phyloP scores from a whole-genome alignment of 2,888 invertebrate genomes.

The Cosmopolites sordidus region DNA sequence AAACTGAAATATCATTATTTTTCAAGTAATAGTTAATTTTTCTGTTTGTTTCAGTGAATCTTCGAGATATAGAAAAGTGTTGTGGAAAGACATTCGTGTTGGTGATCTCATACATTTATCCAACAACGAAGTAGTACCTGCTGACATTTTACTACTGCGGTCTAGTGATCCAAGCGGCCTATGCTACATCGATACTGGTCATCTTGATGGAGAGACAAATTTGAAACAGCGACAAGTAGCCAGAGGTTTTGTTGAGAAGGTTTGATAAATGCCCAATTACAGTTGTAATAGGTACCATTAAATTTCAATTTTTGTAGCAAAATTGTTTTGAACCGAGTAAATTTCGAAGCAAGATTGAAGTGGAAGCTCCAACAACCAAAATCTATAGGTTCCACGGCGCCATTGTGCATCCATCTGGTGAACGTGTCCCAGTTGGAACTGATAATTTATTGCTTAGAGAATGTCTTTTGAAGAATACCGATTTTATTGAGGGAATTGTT shows the following conservation, averaged over 20 bases:
- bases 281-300: too few relatives aligned
- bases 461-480: slow-evolving; percentile 93
- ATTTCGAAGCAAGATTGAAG: slow-evolving; percentile 81
- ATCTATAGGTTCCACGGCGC: slow-evolving; percentile 92
- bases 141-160: slow-evolving; percentile 85
- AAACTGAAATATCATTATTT: too few relatives aligned
- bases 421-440: slow-evolving; percentile 75
- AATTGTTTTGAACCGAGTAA: slow-evolving; percentile 71
- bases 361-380: slow-evolving; percentile 92
- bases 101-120: slow-evolving; percentile 94
- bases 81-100: slow-evolving; percentile 88
- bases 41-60: slow-evolving; percentile 60
- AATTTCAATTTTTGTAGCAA: too few relatives aligned
- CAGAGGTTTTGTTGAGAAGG: slow-evolving; percentile 70
- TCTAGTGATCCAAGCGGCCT: slow-evolving; percentile 85
- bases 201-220: slow-evolving; percentile 95
- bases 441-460: slow-evolving; percentile 91
- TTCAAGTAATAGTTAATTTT: too few relatives aligned
- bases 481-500: slow-evolving; percentile 93
- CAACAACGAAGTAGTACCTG: slow-evolving; percentile 94
- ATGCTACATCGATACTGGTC: slow-evolving; percentile 93
- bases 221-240: slow-evolving; percentile 87
- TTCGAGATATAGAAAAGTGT: slow-evolving; percentile 75
- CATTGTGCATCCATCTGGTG: slow-evolving; percentile 74
- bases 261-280: too few relatives aligned